Conservation (phyloP, 2,113 vertebrate genomes). For the Willisornis vidua region DNA sequence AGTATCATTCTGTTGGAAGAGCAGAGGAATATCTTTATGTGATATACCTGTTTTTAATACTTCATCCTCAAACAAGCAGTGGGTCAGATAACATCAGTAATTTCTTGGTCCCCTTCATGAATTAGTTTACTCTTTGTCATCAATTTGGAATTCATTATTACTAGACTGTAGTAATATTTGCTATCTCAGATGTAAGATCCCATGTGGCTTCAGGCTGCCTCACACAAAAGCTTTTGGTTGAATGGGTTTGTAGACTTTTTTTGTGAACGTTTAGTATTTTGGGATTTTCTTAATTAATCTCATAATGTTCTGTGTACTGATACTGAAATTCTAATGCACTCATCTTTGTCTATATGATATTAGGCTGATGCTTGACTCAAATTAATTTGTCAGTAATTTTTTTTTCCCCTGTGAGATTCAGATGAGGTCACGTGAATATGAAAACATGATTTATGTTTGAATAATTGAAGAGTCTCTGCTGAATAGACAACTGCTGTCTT, state of each 20-base stretch:
- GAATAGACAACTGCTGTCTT: not conserved
- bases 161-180: not conserved
- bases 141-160: slow-evolving; percentile 16
- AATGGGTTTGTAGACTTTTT: not conserved
- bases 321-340: not conserved
- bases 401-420: not conserved
- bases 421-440: not conserved
- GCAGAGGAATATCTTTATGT: not conserved
- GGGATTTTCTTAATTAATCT: slow-evolving; percentile 33
- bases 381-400: slow-evolving; percentile 22
- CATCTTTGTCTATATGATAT: not conserved
- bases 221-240: not conserved
- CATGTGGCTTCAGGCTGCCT: not conserved
- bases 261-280: not conserved
- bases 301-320: not conserved
- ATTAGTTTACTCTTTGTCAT: slow-evolving; percentile 5
- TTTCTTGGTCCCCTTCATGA: slow-evolving; percentile 21
- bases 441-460: not conserved
- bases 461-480: not conserved
- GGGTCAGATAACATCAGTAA: slow-evolving; percentile 30
- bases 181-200: not conserved
- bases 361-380: not conserved
- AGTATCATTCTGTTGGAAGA: not conserved
- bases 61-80: not conserved
- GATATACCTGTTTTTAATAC: not conserved